phyloP scores from a whole-genome alignment of 2,888 invertebrate species.

The Halictus quadricinctus region DNA sequence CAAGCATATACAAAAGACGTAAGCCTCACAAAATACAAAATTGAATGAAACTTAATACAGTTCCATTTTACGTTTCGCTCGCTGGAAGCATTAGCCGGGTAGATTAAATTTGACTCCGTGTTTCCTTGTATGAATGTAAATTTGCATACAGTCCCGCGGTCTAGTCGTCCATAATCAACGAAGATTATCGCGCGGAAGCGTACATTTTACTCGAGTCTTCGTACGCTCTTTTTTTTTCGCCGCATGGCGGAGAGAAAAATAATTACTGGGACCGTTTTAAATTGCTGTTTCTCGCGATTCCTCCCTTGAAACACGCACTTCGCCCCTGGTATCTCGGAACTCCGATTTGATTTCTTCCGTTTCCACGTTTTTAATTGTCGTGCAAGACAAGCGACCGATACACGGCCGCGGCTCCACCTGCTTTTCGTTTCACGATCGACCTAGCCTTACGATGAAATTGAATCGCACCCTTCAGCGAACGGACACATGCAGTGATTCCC shows the following conservation, averaged over 20 bases:
- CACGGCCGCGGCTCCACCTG: slow-evolving; percentile 33
- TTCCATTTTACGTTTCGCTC: background rate
- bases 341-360: background rate
- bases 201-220: slow-evolving; percentile 3
- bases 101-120: slow-evolving; percentile 1
- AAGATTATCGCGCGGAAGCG: slow-evolving; percentile 1
- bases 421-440: slow-evolving; percentile 42
- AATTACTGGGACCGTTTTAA: background rate
- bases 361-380: slow-evolving; percentile 51
- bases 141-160: background rate
- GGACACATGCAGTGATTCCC: slow-evolving; percentile 17
- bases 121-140: slow-evolving; percentile 2
- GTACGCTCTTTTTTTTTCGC: background rate
- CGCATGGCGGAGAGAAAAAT: background rate
- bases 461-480: slow-evolving; percentile 34
- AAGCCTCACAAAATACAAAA: background rate
- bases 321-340: background rate
- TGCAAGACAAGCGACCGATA: slow-evolving; percentile 41
- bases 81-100: background rate
- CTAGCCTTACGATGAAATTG: slow-evolving; percentile 44
- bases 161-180: background rate
- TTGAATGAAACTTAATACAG: slow-evolving; percentile 7
- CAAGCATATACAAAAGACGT: background rate
- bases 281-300: background rate
- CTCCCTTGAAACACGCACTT: background rate